Percentiles rank a stretch among this genome's conserved stretches.
These are phyloP conservation scores for Trichonephila clavipes DNA, from an alignment of 1,140 invertebrate species.

Conservation along the genomic window DNA sequence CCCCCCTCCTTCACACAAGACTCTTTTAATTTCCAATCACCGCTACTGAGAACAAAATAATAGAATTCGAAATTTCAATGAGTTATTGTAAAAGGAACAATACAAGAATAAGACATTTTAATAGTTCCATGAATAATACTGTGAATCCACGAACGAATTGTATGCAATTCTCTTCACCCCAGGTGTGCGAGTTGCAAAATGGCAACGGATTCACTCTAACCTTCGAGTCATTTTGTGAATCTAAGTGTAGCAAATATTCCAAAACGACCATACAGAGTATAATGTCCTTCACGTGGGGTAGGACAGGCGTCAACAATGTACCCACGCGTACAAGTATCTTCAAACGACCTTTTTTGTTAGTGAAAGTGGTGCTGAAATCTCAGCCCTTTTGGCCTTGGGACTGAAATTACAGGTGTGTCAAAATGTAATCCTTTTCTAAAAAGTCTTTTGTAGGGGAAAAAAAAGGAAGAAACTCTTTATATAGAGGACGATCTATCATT, in stretches of 20 bases:
- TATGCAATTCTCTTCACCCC: background rate
- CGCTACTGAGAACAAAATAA: too few species aligned
- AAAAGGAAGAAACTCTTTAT: background rate
- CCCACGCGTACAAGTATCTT: conserved; percentile 15
- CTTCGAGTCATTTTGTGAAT: conserved; percentile 4
- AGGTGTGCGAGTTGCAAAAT: background rate
- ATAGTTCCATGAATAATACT: too few species aligned
- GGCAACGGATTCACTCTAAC: background rate
- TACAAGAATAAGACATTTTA: too few species aligned
- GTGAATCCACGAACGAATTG: too few species aligned
- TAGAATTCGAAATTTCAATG: too few species aligned
- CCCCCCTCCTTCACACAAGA: too few species aligned
- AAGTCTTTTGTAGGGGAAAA: background rate
- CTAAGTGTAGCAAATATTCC: background rate
- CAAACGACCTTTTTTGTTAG: conserved; percentile 19
- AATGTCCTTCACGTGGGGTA: background rate
- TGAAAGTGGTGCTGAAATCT: conserved; percentile 18
- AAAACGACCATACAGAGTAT: background rate
- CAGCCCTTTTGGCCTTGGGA: conserved; percentile 14
- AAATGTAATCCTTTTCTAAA: background rate
- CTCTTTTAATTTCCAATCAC: too few species aligned
- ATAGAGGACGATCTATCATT: too few species aligned
- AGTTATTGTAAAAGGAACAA: too few species aligned
- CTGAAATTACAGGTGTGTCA: conserved; percentile 13
- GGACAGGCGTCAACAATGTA: conserved; percentile 29